Evolutionary conservation across 2,797 vertebrate genomes (phyloP), one percentile per base, ranked within the genome.

Genomic region (Diceros bicornis): DNA sequence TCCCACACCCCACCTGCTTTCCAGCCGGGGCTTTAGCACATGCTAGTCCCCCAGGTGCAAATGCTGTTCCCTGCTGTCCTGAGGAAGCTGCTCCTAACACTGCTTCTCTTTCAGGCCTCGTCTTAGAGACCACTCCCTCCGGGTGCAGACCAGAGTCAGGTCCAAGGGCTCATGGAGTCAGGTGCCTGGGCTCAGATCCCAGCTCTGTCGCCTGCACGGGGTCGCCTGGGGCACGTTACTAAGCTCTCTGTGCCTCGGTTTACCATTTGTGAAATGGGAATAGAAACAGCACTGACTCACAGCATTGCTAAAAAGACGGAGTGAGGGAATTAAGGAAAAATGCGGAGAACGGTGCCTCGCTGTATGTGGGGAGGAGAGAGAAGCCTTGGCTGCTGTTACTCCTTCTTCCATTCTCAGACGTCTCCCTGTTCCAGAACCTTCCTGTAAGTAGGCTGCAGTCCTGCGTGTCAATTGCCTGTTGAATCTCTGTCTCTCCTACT

Each of bases 21-120:
- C 47, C 37, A n/a, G 23, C 37, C 6, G 37, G 69, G 44, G 10
- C 44, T 37, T 81, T 21, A 47, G 89, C 34, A 47, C 52, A 25
- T 32, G 61, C 83, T 18, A 16, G 41, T 85, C 59, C 50, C 25
- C 32, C 34, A 1, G 27, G 55, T 2, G 61, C 68, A 41, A 29
- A 57, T 11, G 79, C 81, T 90, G 8, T 77, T 89, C 85, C 79
- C 71, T 78, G 75, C 34, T 18, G 61, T 68, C 81, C 23, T 25
- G 34, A 20, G 13, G 32, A 72, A 59, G 23, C 18, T 10, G 10
- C 16, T 61, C 6, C 37, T 34, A 4, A 78, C 29, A 18, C 52
- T 69, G 4, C 8, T 37, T 11, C 10, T 77, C 61, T 57, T 29
- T 37, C 47, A 75, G 52, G 34, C 37, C 50, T 81, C 68, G 17